These are phyloP conservation scores for Eristalis pertinax DNA, from an alignment of 2,888 invertebrate species.

Conservation along the genomic window DNA sequence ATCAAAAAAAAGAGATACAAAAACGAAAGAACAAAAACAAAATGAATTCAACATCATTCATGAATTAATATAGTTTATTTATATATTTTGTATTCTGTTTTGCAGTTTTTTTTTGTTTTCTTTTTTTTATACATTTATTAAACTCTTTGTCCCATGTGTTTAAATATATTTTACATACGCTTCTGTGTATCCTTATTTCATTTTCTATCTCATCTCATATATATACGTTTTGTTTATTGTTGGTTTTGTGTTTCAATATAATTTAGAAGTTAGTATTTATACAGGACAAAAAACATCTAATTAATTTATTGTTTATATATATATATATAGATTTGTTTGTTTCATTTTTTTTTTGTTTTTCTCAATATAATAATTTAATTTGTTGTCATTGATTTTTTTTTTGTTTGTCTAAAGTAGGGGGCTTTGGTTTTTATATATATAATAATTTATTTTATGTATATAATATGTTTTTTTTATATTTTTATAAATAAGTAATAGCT, in stretches of 20 bases:
- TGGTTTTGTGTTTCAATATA: conserved; percentile 73
- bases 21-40: neutral
- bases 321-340: conserved; percentile 52
- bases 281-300: conserved; percentile 82
- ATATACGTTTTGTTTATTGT: conserved; percentile 61
- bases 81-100: conserved; percentile 74
- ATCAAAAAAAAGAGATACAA: neutral
- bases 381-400: conserved; percentile 38
- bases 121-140: conserved; percentile 64
- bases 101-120: conserved; percentile 61
- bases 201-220: conserved; percentile 40
- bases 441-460: conserved; percentile 73
- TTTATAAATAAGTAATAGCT: conserved; percentile 81
- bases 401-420: conserved; percentile 63
- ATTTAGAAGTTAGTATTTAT: conserved; percentile 76
- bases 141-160: conserved; percentile 55
- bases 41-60: conserved; percentile 40
- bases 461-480: conserved; percentile 74
- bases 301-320: conserved; percentile 68
- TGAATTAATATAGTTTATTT: conserved; percentile 64
- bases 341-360: conserved; percentile 57
- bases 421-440: conserved; percentile 72
- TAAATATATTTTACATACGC: conserved; percentile 74
- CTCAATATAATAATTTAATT: conserved; percentile 70
- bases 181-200: conserved; percentile 16